Conservation (phyloP, 2,113 vertebrate species). For the Semnornis frantzii region DNA sequence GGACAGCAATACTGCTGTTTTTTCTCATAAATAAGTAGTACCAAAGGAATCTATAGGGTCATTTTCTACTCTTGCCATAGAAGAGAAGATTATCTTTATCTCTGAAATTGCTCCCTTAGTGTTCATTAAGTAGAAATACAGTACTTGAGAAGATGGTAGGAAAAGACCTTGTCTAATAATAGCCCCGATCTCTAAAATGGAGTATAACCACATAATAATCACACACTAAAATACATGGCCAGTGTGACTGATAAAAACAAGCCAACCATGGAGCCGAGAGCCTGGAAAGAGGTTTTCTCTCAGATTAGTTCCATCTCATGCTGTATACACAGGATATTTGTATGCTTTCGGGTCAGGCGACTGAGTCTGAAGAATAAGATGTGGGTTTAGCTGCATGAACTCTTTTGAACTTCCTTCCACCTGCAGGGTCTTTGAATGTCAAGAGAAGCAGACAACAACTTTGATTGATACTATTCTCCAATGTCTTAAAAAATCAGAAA, state of each 20-base stretch:
- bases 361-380: constrained; percentile 31
- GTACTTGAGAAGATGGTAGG: constrained; percentile 61
- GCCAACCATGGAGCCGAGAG: not conserved
- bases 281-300: constrained; percentile 19
- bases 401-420: constrained; percentile 47
- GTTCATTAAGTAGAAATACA: constrained; percentile 67
- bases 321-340: not conserved
- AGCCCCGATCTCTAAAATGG: constrained; percentile 39
- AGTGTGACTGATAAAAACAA: not conserved
- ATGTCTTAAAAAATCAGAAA: not conserved
- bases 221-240: constrained; percentile 6
- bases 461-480: not conserved
- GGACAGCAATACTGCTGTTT: constrained; percentile 40
- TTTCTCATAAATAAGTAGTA: constrained; percentile 29
- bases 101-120: constrained; percentile 69
- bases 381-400: constrained; percentile 41
- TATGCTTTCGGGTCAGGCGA: not conserved
- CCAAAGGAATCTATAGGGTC: constrained; percentile 38
- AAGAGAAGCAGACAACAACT: constrained; percentile 17
- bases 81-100: constrained; percentile 60
- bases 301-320: not conserved
- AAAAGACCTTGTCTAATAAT: constrained; percentile 60
- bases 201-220: constrained; percentile 54
- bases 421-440: constrained; percentile 29
- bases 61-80: constrained; percentile 60